Evolutionary conservation across 2,888 invertebrate genomes (phyloP).

Genomic region (Apodemia duryi): DNA sequence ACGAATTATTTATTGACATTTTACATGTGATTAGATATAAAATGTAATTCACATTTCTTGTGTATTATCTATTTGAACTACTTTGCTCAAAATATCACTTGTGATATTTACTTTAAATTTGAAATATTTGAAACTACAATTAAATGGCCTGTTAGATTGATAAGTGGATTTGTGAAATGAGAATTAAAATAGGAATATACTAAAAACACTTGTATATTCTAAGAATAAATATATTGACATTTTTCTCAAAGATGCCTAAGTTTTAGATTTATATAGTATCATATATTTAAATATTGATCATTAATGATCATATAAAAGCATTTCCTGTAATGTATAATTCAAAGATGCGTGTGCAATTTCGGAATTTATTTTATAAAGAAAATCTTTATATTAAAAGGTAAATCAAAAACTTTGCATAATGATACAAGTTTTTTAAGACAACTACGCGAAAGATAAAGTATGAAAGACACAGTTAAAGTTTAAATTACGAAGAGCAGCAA

Average conservation of each 20-base stretch:
- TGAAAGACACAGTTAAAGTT: too few relatives aligned
- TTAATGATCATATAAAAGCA: neutral
- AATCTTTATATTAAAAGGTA: too few relatives aligned
- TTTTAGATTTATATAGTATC: neutral
- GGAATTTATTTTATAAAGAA: too few relatives aligned
- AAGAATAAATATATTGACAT: neutral
- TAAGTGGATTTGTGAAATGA: neutral
- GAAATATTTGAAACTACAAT: neutral
- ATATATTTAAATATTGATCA: neutral
- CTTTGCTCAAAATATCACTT: constrained; percentile 19
- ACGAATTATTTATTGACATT: neutral
- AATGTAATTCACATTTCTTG: neutral
- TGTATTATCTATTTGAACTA: neutral
- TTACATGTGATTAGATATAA: constrained; percentile 11
- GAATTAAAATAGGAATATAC: neutral
- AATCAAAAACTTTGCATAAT: too few relatives aligned
- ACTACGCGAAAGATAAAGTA: too few relatives aligned
- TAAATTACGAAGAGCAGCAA: too few relatives aligned
- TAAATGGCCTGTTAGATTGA: neutral
- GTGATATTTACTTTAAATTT: constrained; percentile 17
- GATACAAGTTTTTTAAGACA: too few relatives aligned
- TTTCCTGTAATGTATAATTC: neutral
- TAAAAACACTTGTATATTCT: neutral
- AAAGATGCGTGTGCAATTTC: too few relatives aligned
- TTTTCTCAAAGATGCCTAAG: neutral